Evolutionary conservation across 2,888 invertebrate species (phyloP), one percentile per base, ranked within the genome.

Genomic region (Scaeva pyrastri): DNA sequence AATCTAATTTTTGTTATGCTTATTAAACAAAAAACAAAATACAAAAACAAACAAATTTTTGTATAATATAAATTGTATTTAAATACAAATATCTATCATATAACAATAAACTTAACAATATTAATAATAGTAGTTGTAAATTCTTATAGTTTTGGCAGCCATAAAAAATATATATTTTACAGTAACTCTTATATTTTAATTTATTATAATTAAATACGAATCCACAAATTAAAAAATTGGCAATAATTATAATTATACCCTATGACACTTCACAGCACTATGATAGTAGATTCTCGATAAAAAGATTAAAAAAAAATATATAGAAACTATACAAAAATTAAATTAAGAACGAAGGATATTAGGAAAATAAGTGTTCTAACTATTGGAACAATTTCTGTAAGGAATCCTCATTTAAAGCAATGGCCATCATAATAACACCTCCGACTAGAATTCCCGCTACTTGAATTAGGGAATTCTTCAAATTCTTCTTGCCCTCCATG

Each of bases 351-450:
- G 11, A 21, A n/a, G n/a, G n/a, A 12, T 11, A 12, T 11, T n/a
- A 11, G 21, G 2, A 12, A 58, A 36, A 36, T 56, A 31, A 8
- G 12, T 39, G 21, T 50, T 10, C n/a, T 36, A n/a, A 16, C 71
- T 89, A 91, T 89, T 90, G 81, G 64, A 91, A 91, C 21, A 91
- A 75, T 73, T 85, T 83, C 80, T 90, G 90, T 52, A 93, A 83
- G 66, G 90, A 89, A 77, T 95, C 94, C 92, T 96, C 96, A 89
- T 95, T 95, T 6, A 96, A 91, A 2, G 96, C 96, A 88, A 96
- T 96, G 78, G 94, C 89, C 73, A 96, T 91, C 96, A 96, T 96
- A 85, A 97, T 95, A 41, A 94, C 91, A 55, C 95, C 95, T 1
- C 96, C 96, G 2, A 94, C 89, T 23, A 95, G 90, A 88, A 96